A percentile compares a stretch with the other conserved stretches of the same genome.
Evolutionary conservation across 2,113 vertebrate genomes (phyloP).

Genomic region (Heptranchias perlo): DNA sequence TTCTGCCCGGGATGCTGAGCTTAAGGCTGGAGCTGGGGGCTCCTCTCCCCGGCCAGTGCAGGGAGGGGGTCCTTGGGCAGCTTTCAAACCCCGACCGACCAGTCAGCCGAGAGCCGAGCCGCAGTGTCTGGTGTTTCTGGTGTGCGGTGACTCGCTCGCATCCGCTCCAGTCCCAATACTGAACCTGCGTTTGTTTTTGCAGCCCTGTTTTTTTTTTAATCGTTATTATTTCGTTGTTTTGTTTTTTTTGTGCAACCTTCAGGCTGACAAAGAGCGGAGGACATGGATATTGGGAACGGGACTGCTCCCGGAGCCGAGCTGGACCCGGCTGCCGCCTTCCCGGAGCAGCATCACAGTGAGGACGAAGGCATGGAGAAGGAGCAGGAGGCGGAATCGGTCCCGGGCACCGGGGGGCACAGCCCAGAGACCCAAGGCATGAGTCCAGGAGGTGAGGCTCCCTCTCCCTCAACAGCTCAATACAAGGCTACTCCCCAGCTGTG

Average conservation of each 20-base stretch:
- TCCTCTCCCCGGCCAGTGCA: not conserved
- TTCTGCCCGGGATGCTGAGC: too few relatives aligned
- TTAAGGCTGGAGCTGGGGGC: not conserved
- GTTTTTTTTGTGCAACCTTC: not conserved
- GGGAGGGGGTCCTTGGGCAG: too few relatives aligned
- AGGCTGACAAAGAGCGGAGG: not conserved
- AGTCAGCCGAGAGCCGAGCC: not conserved
- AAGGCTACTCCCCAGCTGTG: not conserved
- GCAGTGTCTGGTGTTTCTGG: not conserved
- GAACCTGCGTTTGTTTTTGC: not conserved
- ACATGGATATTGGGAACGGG: conserved; percentile 43
- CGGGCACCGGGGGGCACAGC: not conserved
- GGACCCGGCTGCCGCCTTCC: conserved; percentile 82
- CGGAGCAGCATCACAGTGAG: conserved; percentile 87
- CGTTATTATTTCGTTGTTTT: too few relatives aligned
- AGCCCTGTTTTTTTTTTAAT: not conserved
- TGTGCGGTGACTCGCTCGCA: not conserved
- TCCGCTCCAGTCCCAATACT: not conserved
- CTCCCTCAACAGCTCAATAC: not conserved
- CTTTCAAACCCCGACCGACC: not conserved
- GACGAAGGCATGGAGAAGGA: conserved; percentile 85
- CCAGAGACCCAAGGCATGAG: not conserved
- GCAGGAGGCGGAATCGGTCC: conserved; percentile 69
- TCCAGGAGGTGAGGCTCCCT: not conserved
- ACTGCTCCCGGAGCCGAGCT: conserved; percentile 69